phyloP scores from a whole-genome alignment of 2,113 vertebrate genomes.

The Formicarius rufipectus region DNA sequence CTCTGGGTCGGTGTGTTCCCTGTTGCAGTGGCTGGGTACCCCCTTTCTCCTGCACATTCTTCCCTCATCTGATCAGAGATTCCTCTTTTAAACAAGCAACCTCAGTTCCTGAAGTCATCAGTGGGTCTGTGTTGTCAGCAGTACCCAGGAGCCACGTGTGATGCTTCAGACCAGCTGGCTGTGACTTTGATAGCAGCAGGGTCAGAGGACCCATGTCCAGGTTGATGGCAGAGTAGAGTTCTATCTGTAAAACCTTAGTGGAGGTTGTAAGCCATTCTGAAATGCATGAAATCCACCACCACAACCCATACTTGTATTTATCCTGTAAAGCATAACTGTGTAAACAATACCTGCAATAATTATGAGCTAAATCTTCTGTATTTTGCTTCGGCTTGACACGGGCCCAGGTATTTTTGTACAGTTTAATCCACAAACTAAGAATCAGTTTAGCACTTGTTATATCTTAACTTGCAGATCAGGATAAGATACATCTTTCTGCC shows the following conservation, averaged over 20 bases:
- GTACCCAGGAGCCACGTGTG: background rate
- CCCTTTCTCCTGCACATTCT: background rate
- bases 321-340: background rate
- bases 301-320: background rate
- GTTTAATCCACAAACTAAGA: background rate
- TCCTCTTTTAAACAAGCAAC: background rate
- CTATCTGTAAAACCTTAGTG: background rate
- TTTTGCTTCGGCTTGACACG: fast-evolving
- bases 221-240: background rate
- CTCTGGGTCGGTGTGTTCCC: fast-evolving
- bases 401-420: background rate
- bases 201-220: background rate
- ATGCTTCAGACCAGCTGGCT: background rate
- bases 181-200: background rate
- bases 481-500: background rate
- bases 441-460: background rate
- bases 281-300: background rate
- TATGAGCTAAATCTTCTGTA: background rate
- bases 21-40: fast-evolving
- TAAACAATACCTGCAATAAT: background rate
- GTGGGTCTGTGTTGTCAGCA: background rate
- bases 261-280: background rate
- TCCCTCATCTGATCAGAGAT: background rate
- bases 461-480: background rate
- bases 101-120: background rate